phyloP scores from a whole-genome alignment of 2,888 invertebrate species.

The Panzeria rudis region DNA sequence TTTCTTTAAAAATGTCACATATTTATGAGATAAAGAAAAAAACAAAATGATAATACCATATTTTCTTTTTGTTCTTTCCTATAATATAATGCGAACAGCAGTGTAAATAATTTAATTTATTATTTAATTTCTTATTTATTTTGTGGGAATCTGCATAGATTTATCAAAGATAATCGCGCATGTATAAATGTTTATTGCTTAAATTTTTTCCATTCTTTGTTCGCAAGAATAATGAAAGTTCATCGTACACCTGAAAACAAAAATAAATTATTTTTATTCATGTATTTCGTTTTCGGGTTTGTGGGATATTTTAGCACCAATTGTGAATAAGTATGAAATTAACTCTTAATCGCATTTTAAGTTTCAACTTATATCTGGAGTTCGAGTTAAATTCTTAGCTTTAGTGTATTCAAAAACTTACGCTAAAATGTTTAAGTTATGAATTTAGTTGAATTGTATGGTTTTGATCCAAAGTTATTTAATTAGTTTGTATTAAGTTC shows the following conservation, averaged over 20 bases:
- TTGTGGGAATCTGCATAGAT: slow-evolving; percentile 49
- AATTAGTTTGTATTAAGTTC: too few species aligned
- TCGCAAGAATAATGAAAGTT: slow-evolving; percentile 42
- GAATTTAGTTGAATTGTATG: too few species aligned
- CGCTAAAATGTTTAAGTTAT: too few species aligned
- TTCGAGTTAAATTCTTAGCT: too few species aligned
- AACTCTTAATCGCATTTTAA: too few species aligned
- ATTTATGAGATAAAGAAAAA: not conserved
- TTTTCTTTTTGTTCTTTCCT: slow-evolving; percentile 20
- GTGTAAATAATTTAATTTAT: slow-evolving; percentile 73
- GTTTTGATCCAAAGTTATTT: too few species aligned
- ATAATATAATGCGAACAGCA: slow-evolving; percentile 44
- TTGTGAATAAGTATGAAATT: too few species aligned
- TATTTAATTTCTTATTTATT: slow-evolving; percentile 69
- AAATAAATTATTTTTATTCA: not conserved
- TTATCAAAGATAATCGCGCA: not conserved
- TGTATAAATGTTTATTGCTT: slow-evolving; percentile 30
- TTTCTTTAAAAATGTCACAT: slow-evolving; percentile 59
- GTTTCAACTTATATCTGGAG: too few species aligned
- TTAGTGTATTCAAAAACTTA: too few species aligned
- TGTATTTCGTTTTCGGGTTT: too few species aligned
- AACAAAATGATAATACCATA: not conserved
- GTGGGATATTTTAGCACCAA: too few species aligned
- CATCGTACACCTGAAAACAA: slow-evolving; percentile 48
- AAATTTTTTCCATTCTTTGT: slow-evolving; percentile 5